These are phyloP conservation scores for Pachyramphus minor DNA, from an alignment of 2,113 vertebrate species.

Conservation along the genomic window DNA sequence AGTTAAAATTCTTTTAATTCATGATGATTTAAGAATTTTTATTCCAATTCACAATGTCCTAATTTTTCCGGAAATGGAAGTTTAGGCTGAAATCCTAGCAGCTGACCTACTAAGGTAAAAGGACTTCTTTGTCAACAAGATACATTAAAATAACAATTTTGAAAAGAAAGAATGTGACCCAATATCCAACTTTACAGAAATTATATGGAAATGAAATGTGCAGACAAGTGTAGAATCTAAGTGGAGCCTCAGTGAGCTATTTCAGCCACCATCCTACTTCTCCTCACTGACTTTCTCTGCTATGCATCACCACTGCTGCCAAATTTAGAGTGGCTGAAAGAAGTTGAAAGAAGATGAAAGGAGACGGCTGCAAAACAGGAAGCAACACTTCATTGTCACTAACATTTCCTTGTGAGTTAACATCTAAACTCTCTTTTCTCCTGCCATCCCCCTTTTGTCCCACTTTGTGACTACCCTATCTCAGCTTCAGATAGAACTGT, in stretches of 20 bases:
- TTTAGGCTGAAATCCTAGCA: not conserved
- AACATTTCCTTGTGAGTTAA: not conserved
- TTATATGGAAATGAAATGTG: not conserved
- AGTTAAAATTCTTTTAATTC: not conserved
- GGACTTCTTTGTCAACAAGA: not conserved
- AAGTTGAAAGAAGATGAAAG: not conserved
- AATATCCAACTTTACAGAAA: not conserved
- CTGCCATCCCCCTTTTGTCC: rapidly evolving
- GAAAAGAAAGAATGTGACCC: not conserved
- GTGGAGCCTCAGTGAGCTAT: not conserved
- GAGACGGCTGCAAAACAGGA: not conserved
- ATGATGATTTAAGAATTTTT: not conserved
- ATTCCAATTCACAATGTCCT: not conserved
- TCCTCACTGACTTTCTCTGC: not conserved
- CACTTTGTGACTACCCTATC: not conserved
- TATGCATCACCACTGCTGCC: not conserved
- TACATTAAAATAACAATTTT: not conserved
- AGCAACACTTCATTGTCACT: not conserved
- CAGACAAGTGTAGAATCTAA: not conserved
- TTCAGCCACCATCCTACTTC: not conserved
- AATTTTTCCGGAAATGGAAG: not conserved
- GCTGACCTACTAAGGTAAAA: not conserved
- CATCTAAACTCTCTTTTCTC: not conserved
- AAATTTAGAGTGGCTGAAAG: not conserved
- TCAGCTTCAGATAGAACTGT: not conserved